These are phyloP conservation scores for Mormyrus lacerda DNA, from an alignment of 2,113 vertebrate species.

Conservation along the genomic window DNA sequence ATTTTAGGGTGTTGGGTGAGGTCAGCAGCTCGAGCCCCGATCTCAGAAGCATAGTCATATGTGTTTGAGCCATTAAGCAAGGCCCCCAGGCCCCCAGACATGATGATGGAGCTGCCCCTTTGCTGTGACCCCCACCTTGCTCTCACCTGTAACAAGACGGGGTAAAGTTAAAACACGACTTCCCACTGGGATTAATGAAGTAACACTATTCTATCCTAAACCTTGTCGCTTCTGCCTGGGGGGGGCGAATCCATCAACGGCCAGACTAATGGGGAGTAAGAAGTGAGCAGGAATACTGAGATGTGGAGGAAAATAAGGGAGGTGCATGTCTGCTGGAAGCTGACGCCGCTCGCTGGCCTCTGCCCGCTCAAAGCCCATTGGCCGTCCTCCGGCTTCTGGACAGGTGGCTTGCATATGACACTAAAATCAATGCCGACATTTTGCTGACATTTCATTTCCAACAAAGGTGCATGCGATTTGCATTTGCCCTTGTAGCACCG, in stretches of 20 bases:
- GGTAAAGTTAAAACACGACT: background rate
- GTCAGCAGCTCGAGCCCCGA: background rate
- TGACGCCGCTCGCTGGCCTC: background rate
- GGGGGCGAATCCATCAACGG: background rate
- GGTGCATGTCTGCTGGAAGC: background rate
- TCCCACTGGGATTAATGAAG: background rate
- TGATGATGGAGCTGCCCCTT: background rate
- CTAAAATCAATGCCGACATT: background rate
- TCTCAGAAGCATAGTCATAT: background rate
- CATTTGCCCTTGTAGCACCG: background rate
- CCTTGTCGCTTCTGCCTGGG: background rate
- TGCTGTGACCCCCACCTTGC: background rate
- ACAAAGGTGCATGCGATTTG: background rate
- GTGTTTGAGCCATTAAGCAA: background rate
- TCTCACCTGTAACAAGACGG: background rate
- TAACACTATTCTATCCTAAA: background rate
- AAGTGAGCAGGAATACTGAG: background rate
- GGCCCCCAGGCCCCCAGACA: background rate
- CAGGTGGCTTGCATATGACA: background rate
- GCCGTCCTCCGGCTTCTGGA: background rate
- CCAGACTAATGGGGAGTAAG: background rate
- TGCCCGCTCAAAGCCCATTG: background rate
- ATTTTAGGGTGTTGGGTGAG: background rate
- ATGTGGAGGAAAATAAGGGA: background rate
- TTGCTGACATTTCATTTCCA: slow-evolving; percentile 6